Evolutionary conservation across 2,113 vertebrate genomes (phyloP).

Genomic region (Synodontis membranacea): DNA sequence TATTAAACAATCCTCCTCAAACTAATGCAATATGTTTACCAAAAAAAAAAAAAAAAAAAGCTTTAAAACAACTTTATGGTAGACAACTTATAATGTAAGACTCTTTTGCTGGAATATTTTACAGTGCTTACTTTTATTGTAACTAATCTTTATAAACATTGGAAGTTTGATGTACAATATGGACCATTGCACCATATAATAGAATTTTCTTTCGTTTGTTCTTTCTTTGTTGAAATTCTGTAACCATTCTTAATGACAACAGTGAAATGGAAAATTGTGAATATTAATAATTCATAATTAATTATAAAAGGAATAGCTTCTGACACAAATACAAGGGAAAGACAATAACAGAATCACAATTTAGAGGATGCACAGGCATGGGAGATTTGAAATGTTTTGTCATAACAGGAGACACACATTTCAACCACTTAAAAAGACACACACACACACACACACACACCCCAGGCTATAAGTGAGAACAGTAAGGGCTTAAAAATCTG

Average conservation of each 20-base stretch:
- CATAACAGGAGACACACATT: background rate
- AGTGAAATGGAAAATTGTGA: background rate
- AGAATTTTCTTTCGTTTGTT: background rate
- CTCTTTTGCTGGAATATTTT: background rate
- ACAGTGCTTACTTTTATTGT: background rate
- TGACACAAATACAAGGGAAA: background rate
- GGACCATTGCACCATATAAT: background rate
- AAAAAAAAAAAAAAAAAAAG: background rate
- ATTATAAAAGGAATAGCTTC: background rate
- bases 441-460: constrained; percentile 7
- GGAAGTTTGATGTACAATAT: background rate
- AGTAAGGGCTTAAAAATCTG: background rate
- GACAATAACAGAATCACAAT: background rate
- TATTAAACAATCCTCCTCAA: too few relatives aligned
- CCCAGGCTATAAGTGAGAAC: background rate
- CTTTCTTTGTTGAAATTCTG: background rate
- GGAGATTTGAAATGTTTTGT: background rate
- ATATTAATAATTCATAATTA: background rate
- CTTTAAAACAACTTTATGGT: background rate
- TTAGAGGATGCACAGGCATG: background rate
- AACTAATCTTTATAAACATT: background rate
- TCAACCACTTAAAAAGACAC: background rate
- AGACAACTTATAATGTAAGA: too few relatives aligned
- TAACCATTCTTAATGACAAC: background rate
- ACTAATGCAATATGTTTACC: too few relatives aligned